A percentile compares a stretch with the other conserved stretches of the same genome.
phyloP scores from a whole-genome alignment of 1,140 invertebrate genomes.

The Drosophila pectinifera region DNA sequence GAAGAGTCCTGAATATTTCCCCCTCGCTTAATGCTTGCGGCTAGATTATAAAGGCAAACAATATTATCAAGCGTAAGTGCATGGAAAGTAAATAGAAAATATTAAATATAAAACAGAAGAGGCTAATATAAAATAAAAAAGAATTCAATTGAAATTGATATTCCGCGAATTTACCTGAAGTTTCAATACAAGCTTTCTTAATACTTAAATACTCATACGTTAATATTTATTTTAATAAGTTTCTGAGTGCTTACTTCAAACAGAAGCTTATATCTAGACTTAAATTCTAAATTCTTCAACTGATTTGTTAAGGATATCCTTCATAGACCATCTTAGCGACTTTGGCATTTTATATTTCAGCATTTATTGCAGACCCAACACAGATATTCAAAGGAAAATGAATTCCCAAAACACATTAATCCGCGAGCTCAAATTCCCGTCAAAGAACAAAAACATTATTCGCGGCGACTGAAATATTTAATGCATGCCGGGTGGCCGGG shows the following conservation, averaged over 20 bases:
- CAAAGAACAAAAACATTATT: conserved; percentile 36
- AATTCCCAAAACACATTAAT: conserved; percentile 19
- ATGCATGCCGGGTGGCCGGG: conserved; percentile 20
- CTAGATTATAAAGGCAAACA: neutral
- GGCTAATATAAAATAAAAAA: neutral
- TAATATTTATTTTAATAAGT: too few species aligned
- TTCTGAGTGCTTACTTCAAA: too few species aligned
- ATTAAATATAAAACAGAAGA: neutral
- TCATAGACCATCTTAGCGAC: neutral
- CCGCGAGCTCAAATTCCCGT: conserved; percentile 48
- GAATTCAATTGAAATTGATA: neutral
- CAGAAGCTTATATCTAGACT: too few species aligned
- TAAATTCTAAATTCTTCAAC: too few species aligned
- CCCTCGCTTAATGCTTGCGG: neutral
- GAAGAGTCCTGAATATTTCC: neutral
- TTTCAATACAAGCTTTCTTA: neutral
- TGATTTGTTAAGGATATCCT: too few species aligned
- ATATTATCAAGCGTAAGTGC: neutral
- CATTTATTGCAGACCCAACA: neutral
- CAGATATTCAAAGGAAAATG: conserved; percentile 2
- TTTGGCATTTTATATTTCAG: neutral
- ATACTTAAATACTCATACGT: neutral
- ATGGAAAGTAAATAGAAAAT: neutral
- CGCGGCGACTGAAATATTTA: conserved; percentile 54
- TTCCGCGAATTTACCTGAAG: neutral